Conservation (phyloP, 2,113 vertebrate genomes). For the Dasyprocta punctata region DNA sequence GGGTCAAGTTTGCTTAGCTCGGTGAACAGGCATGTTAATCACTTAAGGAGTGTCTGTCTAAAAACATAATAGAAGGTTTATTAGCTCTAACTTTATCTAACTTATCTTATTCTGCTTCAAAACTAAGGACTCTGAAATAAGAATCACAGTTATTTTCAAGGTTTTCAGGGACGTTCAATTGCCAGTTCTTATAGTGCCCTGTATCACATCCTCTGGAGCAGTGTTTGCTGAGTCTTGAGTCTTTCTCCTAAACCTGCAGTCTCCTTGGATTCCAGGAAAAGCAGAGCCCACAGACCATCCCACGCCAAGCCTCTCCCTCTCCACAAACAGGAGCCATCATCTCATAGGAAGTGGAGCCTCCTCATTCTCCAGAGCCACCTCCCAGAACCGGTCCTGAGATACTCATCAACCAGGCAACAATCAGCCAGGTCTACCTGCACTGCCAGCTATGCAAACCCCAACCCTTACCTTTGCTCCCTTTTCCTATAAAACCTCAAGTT, state of each 20-base stretch:
- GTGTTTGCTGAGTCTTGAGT: background rate
- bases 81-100: background rate
- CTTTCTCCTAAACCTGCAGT: background rate
- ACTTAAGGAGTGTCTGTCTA: background rate
- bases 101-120: background rate
- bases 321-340: background rate
- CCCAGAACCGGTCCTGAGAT: background rate
- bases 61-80: background rate
- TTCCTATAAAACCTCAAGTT: background rate
- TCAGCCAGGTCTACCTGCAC: background rate
- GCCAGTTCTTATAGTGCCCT: background rate
- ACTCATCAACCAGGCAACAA: background rate
- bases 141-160: background rate
- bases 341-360: too few species aligned
- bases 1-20: background rate
- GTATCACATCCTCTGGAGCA: background rate
- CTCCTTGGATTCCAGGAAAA: background rate
- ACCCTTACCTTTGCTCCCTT: background rate
- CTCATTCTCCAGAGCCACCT: background rate
- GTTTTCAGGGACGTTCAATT: background rate
- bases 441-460: background rate
- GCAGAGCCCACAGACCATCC: background rate
- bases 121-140: background rate
- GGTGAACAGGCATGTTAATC: background rate
- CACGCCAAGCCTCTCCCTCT: background rate